Base-by-base conservation (phyloP, 2,888 invertebrate species). In the Germaria angustata region DNA sequence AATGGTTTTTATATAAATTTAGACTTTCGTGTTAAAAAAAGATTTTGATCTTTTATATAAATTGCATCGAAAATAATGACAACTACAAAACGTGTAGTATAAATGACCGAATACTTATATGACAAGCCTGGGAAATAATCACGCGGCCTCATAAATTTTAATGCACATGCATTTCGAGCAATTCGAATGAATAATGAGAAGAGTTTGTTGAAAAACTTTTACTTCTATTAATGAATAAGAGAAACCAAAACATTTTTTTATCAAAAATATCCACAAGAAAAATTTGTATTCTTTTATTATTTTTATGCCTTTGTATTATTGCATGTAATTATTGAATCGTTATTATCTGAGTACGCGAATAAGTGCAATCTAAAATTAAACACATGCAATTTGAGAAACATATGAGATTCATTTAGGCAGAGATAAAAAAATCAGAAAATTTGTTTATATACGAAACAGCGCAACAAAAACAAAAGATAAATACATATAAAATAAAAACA, bases 321-420 rank as follows among this genome's bases (percentile, higher is more conserved):
- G 55, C 68, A 55, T 68, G 53, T 32, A 6, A 32, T 11, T 44
- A 44, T n/a, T 57, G 15, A 71, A 59, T 71, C 28, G 24, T 49
- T 17, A 59, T 59, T 49, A 34, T 46, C 41, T 46, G 46, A 15
- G 1, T 41, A 24, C 22, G 24, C 24, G 49, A 46, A 28, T 28
- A 17, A 34, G 24, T 49, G 34, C 71, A 36, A 59, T 44, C 24
- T 55, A 9, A 59, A 41, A 2, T 15, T 17, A n/a, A 41, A 41
- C 41, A 68, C 53, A 53, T 53, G 39, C 51, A 51, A 22, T 41
- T 17, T 24, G 1, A 28, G 9, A 59, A 39, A 59, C 49, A 49
- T 36, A 28, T 55, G 13, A 55, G 22, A 55, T 34, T 44, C 53
- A 53, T 32, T 53, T 44, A 34, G n/a, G 44, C 20, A 41, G 0